These are phyloP conservation scores for Aplysina aerophoba DNA, from an alignment of 37 sponge, comb jelly and placozoan genomes.

Conservation along the genomic window DNA sequence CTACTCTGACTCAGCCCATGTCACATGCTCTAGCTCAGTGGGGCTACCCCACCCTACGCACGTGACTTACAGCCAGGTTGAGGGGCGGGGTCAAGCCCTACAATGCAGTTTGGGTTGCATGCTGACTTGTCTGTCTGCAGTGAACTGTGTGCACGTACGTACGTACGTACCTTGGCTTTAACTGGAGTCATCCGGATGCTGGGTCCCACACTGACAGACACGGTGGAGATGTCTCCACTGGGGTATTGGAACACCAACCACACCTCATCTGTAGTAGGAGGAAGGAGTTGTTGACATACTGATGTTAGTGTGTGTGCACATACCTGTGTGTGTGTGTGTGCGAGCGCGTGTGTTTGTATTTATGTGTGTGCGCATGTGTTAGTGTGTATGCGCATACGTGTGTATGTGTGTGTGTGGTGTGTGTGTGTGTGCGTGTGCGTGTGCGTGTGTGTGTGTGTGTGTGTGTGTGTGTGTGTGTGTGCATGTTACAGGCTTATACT, in stretches of 20 bases:
- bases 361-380: background rate
- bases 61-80: too few species aligned
- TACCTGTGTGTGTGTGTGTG: conserved; percentile 23
- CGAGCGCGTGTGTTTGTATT: background rate
- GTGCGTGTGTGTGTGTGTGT: background rate
- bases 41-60: too few species aligned
- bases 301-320: background rate
- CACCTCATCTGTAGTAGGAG: conserved; percentile 32
- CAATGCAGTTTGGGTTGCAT: too few species aligned
- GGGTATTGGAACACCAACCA: conserved; percentile 46
- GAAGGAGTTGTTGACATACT: background rate
- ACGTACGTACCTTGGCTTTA: background rate
- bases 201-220: conserved; percentile 2
- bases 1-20: too few species aligned
- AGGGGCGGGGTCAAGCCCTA: too few species aligned
- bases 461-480: background rate
- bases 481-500: too few species aligned
- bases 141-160: too few species aligned
- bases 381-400: background rate
- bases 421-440: background rate
- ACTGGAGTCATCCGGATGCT: background rate
- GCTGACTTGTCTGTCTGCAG: too few species aligned
- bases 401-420: background rate
- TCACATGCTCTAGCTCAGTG: too few species aligned
- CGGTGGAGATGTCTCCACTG: background rate